These are phyloP conservation scores for Salvelinus namaycush DNA, from an alignment of 2,113 vertebrate genomes.

Conservation along the genomic window DNA sequence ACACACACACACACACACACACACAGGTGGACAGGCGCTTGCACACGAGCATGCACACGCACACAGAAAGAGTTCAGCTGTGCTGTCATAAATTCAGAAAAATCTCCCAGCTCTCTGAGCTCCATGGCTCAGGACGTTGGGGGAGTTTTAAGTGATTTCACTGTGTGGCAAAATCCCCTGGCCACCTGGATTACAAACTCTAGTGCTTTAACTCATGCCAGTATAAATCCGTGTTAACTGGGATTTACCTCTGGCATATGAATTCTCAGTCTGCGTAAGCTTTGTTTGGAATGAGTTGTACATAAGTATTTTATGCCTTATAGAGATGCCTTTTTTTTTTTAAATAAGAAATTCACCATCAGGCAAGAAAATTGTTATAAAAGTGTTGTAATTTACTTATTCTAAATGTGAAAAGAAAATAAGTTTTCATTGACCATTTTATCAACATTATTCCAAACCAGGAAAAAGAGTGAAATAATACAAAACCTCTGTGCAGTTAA, in stretches of 20 bases:
- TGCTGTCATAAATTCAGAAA: slow-evolving; percentile 69
- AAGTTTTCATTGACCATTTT: background rate
- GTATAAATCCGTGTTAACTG: slow-evolving; percentile 81
- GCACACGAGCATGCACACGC: slow-evolving; percentile 4
- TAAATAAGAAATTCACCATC: no score
- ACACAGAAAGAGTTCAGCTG: slow-evolving; percentile 22
- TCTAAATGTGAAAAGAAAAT: background rate
- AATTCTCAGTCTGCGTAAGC: slow-evolving; percentile 80
- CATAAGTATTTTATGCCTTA: slow-evolving; percentile 71
- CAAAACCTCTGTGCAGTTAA: slow-evolving; percentile 25
- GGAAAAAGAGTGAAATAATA: no score
- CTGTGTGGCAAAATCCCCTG: slow-evolving; percentile 74
- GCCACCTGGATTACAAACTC: slow-evolving; percentile 84
- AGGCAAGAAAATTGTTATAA: slow-evolving; percentile 26
- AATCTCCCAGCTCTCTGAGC: slow-evolving; percentile 68
- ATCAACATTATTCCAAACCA: no score
- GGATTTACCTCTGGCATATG: slow-evolving; percentile 82
- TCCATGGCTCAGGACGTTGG: slow-evolving; percentile 67
- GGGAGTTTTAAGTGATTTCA: slow-evolving; percentile 80
- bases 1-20: no score
- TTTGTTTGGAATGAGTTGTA: slow-evolving; percentile 77
- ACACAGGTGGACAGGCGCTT: no score
- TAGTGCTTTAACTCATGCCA: slow-evolving; percentile 83
- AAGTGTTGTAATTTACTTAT: slow-evolving; percentile 4
- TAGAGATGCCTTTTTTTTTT: slow-evolving; percentile 43